phyloP scores from a whole-genome alignment of 2,888 invertebrate genomes.

The Ptychoptera contaminata region DNA sequence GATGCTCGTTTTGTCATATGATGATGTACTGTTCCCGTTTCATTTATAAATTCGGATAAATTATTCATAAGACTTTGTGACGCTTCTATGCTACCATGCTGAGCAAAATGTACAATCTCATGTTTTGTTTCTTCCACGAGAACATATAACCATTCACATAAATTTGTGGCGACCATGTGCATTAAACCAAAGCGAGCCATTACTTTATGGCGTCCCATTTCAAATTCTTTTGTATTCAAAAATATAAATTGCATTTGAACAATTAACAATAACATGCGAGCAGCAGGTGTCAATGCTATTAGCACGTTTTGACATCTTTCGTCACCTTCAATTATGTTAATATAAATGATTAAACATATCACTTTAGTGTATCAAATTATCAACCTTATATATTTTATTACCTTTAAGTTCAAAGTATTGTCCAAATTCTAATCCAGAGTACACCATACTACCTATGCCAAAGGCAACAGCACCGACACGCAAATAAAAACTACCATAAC shows the following conservation, averaged over 20 bases:
- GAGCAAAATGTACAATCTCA: constrained; percentile 52
- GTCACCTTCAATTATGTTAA: constrained; percentile 19
- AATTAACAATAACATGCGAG: constrained; percentile 62
- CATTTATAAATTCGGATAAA: no score
- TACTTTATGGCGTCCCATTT: constrained; percentile 39
- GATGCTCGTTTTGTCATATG: constrained; percentile 9
- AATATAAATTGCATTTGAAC: constrained; percentile 82
- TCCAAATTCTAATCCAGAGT: constrained; percentile 44
- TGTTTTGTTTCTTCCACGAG: constrained; percentile 68
- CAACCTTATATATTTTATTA: neutral
- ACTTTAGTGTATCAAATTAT: neutral
- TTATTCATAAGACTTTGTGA: no score
- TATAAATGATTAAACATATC: neutral
- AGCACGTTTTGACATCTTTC: constrained; percentile 39
- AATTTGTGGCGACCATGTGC: constrained; percentile 79
- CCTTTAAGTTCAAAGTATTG: constrained; percentile 49
- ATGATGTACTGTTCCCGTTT: neutral
- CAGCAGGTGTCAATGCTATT: constrained; percentile 52
- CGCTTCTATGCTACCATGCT: constrained; percentile 11
- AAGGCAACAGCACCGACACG: constrained; percentile 54
- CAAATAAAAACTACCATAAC: constrained; percentile 67
- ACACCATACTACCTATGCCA: constrained; percentile 43
- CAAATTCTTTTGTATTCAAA: constrained; percentile 55
- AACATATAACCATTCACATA: constrained; percentile 75
- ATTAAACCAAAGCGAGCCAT: constrained; percentile 70